Evolutionary conservation across 2,797 vertebrate genomes (phyloP).

Genomic region (Sciurus carolinensis): DNA sequence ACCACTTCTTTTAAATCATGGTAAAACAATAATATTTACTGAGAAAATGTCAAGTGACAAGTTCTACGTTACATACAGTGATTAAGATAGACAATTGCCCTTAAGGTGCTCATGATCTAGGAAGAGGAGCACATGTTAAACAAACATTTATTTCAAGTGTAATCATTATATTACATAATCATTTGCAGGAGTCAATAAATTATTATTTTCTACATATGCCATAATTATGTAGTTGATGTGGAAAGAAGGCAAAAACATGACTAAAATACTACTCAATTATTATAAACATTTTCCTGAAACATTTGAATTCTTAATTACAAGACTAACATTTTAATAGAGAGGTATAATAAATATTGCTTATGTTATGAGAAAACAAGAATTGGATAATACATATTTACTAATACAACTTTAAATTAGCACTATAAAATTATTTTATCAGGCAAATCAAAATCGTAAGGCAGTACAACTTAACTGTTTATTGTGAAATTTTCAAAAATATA

Average conservation of each 20-base stretch:
- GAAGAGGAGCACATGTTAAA: not conserved
- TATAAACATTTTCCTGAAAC: conserved; percentile 47
- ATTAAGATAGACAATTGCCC: not conserved
- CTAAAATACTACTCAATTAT: conserved; percentile 47
- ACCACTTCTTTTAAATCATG: conserved; percentile 36
- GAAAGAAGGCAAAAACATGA: conserved; percentile 16
- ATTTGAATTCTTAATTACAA: conserved; percentile 44
- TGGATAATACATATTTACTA: conserved; percentile 8
- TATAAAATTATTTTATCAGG: conserved; percentile 53
- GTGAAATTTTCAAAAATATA: not conserved
- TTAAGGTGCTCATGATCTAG: not conserved
- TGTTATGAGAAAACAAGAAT: conserved; percentile 55
- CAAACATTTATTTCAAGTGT: not conserved
- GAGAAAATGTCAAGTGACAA: not conserved
- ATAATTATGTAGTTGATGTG: not conserved
- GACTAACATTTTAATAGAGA: not conserved
- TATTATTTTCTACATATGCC: not conserved
- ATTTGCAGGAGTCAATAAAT: not conserved
- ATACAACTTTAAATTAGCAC: conserved; percentile 28
- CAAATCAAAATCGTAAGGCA: conserved; percentile 45
- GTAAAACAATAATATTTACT: conserved; percentile 6
- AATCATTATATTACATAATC: not conserved
- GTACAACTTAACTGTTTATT: conserved; percentile 1
- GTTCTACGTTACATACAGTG: not conserved
- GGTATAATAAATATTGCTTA: conserved; percentile 12